phyloP scores from a whole-genome alignment of 2,888 invertebrate genomes.

The Pseudococcus jackbeardsleyi region DNA sequence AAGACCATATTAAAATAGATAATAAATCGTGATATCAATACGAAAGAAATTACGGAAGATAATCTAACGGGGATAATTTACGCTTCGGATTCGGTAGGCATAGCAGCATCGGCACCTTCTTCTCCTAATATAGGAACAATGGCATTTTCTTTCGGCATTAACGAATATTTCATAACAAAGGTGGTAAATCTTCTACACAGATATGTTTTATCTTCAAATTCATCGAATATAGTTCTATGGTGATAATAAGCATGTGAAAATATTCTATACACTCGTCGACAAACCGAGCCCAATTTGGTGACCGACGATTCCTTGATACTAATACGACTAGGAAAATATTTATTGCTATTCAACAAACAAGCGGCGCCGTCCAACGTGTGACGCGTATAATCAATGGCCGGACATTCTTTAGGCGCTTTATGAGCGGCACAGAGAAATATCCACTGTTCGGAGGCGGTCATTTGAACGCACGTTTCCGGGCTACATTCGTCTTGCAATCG shows the following conservation, averaged over 20 bases:
- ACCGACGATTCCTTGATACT: constrained; percentile 99
- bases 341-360: constrained; percentile 97
- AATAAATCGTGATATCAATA: constrained; percentile 48
- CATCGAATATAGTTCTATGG: constrained; percentile 95
- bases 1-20: constrained; percentile 20
- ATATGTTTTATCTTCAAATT: constrained; percentile 96
- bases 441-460: constrained; percentile 99
- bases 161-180: constrained; percentile 97
- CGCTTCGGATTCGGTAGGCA: constrained; percentile 73
- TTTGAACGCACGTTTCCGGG: constrained; percentile 97
- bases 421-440: constrained; percentile 99
- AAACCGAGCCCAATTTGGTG: constrained; percentile 97
- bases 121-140: constrained; percentile 97
- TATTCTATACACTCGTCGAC: constrained; percentile 97
- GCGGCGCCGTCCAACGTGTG: constrained; percentile 99
- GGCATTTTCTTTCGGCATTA: constrained; percentile 98
- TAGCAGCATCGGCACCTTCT: constrained; percentile 73
- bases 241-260: constrained; percentile 99
- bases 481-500: constrained; percentile 96
- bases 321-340: constrained; percentile 99
- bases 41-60: constrained; percentile 3
- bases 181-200: constrained; percentile 96
- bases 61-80: constrained; percentile 68
- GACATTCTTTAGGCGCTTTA: constrained; percentile 99
- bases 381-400: constrained; percentile 98